These are phyloP conservation scores for Drymonia ruficornis DNA, from an alignment of 2,888 invertebrate genomes.

Conservation along the genomic window DNA sequence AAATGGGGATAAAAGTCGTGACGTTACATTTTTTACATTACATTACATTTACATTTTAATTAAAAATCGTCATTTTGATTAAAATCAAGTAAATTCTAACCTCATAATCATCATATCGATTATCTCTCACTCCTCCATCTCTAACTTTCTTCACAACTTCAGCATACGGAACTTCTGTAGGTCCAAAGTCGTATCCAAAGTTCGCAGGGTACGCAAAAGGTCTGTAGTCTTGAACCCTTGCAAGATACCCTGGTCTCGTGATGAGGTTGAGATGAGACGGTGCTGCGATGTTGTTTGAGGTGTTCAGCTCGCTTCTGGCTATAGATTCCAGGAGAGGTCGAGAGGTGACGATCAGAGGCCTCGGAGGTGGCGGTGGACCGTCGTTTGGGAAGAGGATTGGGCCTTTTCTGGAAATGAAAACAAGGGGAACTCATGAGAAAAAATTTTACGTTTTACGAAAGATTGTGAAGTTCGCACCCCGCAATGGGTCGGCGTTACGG, in stretches of 20 bases:
- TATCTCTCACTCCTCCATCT: constrained; percentile 24
- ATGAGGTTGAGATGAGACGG: constrained; percentile 28
- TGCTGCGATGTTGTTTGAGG: constrained; percentile 48
- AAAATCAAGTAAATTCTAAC: constrained; percentile 43
- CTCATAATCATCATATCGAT: constrained; percentile 59
- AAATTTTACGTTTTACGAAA: no score
- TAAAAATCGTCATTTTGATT: no score
- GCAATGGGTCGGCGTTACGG: no score
- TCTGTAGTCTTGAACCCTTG: constrained; percentile 35
- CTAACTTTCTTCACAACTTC: constrained; percentile 35
- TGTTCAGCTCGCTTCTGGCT: constrained; percentile 65
- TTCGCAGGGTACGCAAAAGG: constrained; percentile 40
- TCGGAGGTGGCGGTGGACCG: constrained; percentile 61
- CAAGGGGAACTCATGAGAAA: not conserved
- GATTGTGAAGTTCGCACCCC: no score
- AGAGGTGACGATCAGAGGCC: constrained; percentile 73
- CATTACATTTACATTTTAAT: no score
- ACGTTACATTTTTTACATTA: no score
- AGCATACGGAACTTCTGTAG: constrained; percentile 40
- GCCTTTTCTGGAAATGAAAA: constrained; percentile 62
- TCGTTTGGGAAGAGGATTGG: constrained; percentile 77
- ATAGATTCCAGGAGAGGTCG: constrained; percentile 71
- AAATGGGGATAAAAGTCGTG: no score
- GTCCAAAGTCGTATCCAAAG: constrained; percentile 27
- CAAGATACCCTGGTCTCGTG: constrained; percentile 20